Percentiles rank a stretch among this genome's conserved stretches.
These are phyloP conservation scores for Erpornis zantholeuca DNA, from an alignment of 2,113 vertebrate genomes.

Conservation along the genomic window DNA sequence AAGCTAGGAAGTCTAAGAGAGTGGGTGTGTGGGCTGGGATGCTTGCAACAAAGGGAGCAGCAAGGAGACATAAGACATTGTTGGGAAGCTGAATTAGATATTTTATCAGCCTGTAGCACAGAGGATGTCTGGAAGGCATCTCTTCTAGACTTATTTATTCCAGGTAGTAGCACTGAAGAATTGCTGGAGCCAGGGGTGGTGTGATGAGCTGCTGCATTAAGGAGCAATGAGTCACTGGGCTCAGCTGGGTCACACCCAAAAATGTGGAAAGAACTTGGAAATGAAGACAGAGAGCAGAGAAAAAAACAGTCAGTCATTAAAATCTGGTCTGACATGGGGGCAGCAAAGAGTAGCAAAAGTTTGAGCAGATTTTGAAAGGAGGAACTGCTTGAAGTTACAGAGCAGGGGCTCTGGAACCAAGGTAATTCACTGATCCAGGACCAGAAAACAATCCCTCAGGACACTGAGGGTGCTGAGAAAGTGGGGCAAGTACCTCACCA, in stretches of 20 bases:
- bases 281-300: neutral
- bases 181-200: neutral
- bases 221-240: conserved; percentile 17
- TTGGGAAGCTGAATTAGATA: neutral
- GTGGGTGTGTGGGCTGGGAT: conserved; percentile 1
- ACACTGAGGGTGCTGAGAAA: neutral
- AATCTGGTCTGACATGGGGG: neutral
- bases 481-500: neutral
- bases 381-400: neutral
- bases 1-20: conserved; percentile 13
- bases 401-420: neutral
- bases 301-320: neutral
- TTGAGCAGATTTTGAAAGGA: neutral
- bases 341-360: conserved; percentile 19
- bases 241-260: conserved; percentile 26
- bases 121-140: neutral
- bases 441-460: neutral
- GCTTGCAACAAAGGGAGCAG: neutral
- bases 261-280: neutral
- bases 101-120: neutral
- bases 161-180: neutral
- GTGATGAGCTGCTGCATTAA: neutral
- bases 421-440: neutral
- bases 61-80: neutral
- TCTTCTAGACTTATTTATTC: neutral